phyloP scores from a whole-genome alignment of 2,888 invertebrate species.

The Sphecodes monilicornis region DNA sequence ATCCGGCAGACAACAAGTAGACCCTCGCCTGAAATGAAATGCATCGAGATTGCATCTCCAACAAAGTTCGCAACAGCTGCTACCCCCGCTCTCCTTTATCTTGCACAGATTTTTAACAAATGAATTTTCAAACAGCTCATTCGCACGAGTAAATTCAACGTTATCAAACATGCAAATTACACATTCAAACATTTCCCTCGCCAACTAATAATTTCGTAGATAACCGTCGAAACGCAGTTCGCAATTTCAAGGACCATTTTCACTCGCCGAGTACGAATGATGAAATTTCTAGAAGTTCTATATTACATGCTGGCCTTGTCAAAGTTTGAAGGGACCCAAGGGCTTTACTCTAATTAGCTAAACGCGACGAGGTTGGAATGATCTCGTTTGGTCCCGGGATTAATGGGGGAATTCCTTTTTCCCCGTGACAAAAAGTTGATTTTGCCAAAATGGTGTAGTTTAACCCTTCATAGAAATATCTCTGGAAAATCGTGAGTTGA shows the following conservation, averaged over 20 bases:
- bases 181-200: neutral
- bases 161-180: neutral
- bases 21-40: conserved; percentile 90
- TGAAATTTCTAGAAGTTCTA: neutral
- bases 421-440: neutral
- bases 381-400: neutral
- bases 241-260: neutral
- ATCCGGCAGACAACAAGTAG: conserved; percentile 95
- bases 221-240: neutral
- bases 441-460: neutral
- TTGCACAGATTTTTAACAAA: neutral
- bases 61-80: neutral
- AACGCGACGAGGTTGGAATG: neutral
- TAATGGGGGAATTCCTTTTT: neutral
- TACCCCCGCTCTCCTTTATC: neutral
- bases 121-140: neutral
- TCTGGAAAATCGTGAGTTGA: too few species aligned
- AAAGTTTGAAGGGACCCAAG: conserved; percentile 4
- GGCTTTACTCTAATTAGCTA: neutral
- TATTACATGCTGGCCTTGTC: neutral
- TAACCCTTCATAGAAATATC: too few species aligned
- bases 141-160: neutral
- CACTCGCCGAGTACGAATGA: neutral
- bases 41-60: neutral
- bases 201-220: neutral